These are phyloP conservation scores for Choreutis nemorana DNA, from an alignment of 2,888 invertebrate genomes.

Conservation along the genomic window DNA sequence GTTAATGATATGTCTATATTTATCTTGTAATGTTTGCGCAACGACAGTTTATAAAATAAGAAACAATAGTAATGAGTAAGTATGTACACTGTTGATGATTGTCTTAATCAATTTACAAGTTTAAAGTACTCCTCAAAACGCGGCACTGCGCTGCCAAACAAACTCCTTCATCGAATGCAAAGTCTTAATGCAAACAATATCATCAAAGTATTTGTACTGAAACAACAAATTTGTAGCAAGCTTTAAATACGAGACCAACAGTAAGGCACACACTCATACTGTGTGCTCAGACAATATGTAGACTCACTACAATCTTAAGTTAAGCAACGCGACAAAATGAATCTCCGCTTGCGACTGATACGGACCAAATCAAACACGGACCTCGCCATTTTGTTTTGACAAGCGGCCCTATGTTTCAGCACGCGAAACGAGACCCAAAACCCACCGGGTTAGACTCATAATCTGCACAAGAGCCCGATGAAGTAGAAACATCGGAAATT, in stretches of 20 bases:
- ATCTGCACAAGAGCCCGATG: conserved; percentile 20
- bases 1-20: conserved; percentile 3
- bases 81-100: too few species aligned
- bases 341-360: conserved; percentile 65
- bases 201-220: conserved; percentile 62
- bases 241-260: conserved; percentile 63
- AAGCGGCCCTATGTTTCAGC: conserved; percentile 32
- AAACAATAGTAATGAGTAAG: too few species aligned
- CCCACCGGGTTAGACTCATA: conserved; percentile 22
- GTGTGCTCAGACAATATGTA: conserved; percentile 65
- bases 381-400: conserved; percentile 66
- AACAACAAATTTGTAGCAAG: conserved; percentile 66
- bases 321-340: conserved; percentile 66
- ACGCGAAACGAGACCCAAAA: conserved; percentile 31
- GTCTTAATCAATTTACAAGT: conserved; percentile 52
- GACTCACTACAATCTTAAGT: conserved; percentile 58
- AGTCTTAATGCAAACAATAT: conserved; percentile 63
- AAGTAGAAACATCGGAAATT: conserved; percentile 62
- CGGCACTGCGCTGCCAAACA: conserved; percentile 38
- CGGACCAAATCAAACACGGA: conserved; percentile 64
- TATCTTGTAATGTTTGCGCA: conserved; percentile 3
- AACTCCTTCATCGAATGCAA: conserved; percentile 59
- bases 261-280: conserved; percentile 55
- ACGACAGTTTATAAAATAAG: too few species aligned
- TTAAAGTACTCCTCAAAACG: conserved; percentile 33